These are phyloP conservation scores for Anoplophora glabripennis DNA, from an alignment of 1,140 invertebrate species.

Conservation along the genomic window DNA sequence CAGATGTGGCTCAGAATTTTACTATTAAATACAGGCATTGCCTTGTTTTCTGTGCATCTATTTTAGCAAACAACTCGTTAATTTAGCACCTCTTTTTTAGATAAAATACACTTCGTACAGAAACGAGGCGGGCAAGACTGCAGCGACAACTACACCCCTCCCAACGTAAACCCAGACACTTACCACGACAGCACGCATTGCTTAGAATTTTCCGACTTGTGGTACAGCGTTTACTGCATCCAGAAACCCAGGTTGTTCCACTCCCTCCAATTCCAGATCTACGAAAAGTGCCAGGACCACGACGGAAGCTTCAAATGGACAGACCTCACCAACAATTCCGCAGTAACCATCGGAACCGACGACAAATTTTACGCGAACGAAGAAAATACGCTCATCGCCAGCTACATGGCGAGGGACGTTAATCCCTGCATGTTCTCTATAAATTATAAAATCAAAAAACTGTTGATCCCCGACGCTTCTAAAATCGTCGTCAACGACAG, in stretches of 20 bases:
- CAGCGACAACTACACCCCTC: slow-evolving; percentile 46
- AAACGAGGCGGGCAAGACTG: slow-evolving; percentile 52
- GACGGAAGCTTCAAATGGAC: slow-evolving; percentile 45
- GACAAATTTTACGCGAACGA: slow-evolving; percentile 22
- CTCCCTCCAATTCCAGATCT: slow-evolving; percentile 48
- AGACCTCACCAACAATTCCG: slow-evolving; percentile 44
- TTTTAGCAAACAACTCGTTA: not conserved
- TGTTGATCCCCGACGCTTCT: slow-evolving; percentile 32
- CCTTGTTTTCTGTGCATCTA: no score
- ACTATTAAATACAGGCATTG: no score
- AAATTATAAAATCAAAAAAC: slow-evolving; percentile 23
- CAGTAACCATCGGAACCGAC: slow-evolving; percentile 33
- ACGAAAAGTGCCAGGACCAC: slow-evolving; percentile 45
- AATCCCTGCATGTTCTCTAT: slow-evolving; percentile 20
- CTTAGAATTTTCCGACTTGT: slow-evolving; percentile 53
- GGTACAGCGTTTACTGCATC: slow-evolving; percentile 52
- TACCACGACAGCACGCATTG: slow-evolving; percentile 56
- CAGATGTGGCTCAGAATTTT: no score
- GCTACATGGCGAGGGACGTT: slow-evolving; percentile 17
- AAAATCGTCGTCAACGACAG: slow-evolving; percentile 15
- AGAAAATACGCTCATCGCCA: slow-evolving; percentile 21
- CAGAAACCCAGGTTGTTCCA: slow-evolving; percentile 48
- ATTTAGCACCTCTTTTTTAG: not conserved
- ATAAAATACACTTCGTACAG: slow-evolving; percentile 6
- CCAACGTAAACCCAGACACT: slow-evolving; percentile 43